A percentile compares a stretch with the other conserved stretches of the same genome.
phyloP scores from a whole-genome alignment of 2,888 invertebrate species.

The Strigamia crassipes region DNA sequence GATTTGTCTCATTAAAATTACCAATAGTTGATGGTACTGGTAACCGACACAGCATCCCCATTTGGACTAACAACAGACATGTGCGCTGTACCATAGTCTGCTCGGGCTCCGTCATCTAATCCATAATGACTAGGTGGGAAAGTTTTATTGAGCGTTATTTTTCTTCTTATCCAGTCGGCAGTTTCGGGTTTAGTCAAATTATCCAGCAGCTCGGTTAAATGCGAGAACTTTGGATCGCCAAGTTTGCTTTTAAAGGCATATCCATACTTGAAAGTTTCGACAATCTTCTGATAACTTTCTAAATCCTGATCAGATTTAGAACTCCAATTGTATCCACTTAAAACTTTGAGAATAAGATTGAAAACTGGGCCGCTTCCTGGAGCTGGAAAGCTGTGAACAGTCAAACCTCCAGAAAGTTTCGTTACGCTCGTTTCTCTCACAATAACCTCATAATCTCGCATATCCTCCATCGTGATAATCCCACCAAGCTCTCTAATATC shows the following conservation, averaged over 20 bases:
- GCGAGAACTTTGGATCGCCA: slow-evolving; percentile 77
- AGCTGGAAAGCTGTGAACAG: slow-evolving; percentile 78
- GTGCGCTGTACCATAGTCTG: slow-evolving; percentile 78
- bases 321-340: slow-evolving; percentile 59
- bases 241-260: slow-evolving; percentile 82
- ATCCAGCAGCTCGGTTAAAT: slow-evolving; percentile 70
- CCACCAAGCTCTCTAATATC: slow-evolving; percentile 70
- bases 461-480: slow-evolving; percentile 56
- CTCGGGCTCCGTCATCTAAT: slow-evolving; percentile 52
- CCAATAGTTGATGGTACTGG: slow-evolving; percentile 88
- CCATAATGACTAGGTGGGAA: slow-evolving; percentile 39
- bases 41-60: slow-evolving; percentile 90
- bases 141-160: slow-evolving; percentile 36
- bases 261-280: slow-evolving; percentile 90
- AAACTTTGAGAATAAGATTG: slow-evolving; percentile 78
- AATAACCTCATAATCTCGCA: slow-evolving; percentile 54
- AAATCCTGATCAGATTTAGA: slow-evolving; percentile 49
- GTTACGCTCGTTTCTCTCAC: slow-evolving; percentile 65
- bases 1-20: slow-evolving; percentile 59
- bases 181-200: slow-evolving; percentile 1
- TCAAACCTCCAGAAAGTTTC: slow-evolving; percentile 66
- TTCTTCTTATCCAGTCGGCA: neutral
- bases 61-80: slow-evolving; percentile 79
- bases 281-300: slow-evolving; percentile 73
- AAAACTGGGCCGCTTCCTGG: slow-evolving; percentile 84